A percentile compares a stretch with the other conserved stretches of the same genome.
Conservation (phyloP, 1,140 invertebrate species). For the Danaus plexippus region DNA sequence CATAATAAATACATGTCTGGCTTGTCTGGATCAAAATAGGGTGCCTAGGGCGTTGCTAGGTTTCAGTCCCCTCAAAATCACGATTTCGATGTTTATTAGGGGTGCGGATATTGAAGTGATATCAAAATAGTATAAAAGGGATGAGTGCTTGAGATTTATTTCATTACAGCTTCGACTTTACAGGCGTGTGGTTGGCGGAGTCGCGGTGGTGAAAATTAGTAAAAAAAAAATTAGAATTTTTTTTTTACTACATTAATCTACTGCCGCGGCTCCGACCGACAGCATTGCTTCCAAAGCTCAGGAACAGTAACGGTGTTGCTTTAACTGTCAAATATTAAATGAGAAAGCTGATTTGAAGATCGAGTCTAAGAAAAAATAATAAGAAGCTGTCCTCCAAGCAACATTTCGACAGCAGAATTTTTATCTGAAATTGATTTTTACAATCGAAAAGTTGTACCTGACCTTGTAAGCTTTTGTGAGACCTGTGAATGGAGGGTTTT, state of each 20-base stretch:
- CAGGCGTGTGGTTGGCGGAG: neutral
- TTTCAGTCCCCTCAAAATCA: slow-evolving; percentile 2
- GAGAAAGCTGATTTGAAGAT: too few species aligned
- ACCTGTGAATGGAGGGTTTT: too few species aligned
- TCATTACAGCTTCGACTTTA: slow-evolving; percentile 3
- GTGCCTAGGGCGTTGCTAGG: slow-evolving; percentile 17
- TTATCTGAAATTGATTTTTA: too few species aligned
- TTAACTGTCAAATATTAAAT: too few species aligned
- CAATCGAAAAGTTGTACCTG: too few species aligned
- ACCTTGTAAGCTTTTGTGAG: too few species aligned
- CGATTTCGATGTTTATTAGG: slow-evolving; percentile 1
- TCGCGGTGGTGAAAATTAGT: neutral
- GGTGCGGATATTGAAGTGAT: slow-evolving; percentile 7
- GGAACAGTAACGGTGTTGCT: too few species aligned
- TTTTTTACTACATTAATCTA: neutral
- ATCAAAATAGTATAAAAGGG: slow-evolving; percentile 15
- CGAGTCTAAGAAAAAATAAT: too few species aligned
- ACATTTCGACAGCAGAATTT: too few species aligned
- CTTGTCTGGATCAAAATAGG: slow-evolving; percentile 7
- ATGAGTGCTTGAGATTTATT: neutral
- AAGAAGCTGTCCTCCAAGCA: too few species aligned
- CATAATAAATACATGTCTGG: slow-evolving; percentile 10
- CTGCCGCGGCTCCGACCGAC: slow-evolving; percentile 1
- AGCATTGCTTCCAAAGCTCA: too few species aligned
- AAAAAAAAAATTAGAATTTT: neutral